A percentile compares a stretch with the other conserved stretches of the same genome.
Evolutionary conservation across 2,797 vertebrate species (phyloP).

Genomic region (Clamator glandarius): DNA sequence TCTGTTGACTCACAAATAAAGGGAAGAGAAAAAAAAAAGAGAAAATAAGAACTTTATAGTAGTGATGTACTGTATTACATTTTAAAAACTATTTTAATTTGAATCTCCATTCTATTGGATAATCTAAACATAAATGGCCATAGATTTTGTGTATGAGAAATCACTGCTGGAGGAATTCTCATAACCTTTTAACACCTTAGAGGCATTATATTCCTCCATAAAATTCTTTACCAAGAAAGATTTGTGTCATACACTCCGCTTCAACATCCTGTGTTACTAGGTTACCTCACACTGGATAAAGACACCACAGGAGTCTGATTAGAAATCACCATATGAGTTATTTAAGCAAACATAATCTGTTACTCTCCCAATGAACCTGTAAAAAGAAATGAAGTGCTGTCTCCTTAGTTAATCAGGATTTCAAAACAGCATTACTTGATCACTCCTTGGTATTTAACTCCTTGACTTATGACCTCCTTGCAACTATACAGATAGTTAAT

Average conservation of each 20-base stretch:
- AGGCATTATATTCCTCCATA: neutral
- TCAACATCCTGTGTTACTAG: neutral
- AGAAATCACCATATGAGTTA: neutral
- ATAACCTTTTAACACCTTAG: neutral
- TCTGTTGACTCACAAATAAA: neutral
- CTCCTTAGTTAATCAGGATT: neutral
- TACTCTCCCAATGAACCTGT: neutral
- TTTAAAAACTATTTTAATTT: neutral
- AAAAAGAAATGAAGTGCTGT: neutral
- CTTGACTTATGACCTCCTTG: neutral
- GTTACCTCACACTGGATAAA: neutral
- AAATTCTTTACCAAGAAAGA: neutral
- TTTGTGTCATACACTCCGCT: neutral
- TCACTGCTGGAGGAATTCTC: neutral
- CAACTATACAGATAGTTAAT: neutral
- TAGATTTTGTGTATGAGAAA: neutral
- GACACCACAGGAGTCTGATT: neutral
- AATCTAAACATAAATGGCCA: neutral
- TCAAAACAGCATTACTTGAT: neutral
- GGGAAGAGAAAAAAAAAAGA: neutral
- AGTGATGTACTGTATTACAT: neutral
- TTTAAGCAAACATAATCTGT: neutral
- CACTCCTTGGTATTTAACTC: neutral
- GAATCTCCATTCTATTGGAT: neutral
- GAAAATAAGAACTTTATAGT: neutral